Conservation (phyloP, 2,888 invertebrate species). For the Trypoxylon attenuatum region DNA sequence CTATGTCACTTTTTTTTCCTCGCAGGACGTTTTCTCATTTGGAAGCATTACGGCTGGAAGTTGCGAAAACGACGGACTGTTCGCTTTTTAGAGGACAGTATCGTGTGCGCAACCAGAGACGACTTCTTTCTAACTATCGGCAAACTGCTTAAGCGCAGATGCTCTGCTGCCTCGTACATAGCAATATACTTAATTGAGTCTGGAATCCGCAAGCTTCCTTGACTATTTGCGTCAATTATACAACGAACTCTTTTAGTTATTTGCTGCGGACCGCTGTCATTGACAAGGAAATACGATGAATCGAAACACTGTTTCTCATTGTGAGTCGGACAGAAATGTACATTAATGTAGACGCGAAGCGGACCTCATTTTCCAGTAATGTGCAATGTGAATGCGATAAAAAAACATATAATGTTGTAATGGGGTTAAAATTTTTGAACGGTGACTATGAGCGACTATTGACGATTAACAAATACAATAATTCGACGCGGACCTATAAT, state of each 20-base stretch:
- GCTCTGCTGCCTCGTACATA: not conserved
- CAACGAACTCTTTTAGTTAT: too few species aligned
- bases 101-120: not conserved
- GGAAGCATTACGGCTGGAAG: too few species aligned
- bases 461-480: slow-evolving; percentile 1
- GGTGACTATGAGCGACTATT: not conserved
- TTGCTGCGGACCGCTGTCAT: too few species aligned
- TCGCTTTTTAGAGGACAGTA: not conserved
- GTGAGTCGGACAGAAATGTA: too few species aligned
- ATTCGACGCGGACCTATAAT: not conserved
- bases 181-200: not conserved
- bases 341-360: too few species aligned
- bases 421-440: not conserved
- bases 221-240: too few species aligned
- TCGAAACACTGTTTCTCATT: too few species aligned
- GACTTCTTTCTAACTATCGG: slow-evolving; percentile 2
- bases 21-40: too few species aligned
- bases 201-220: not conserved
- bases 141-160: not conserved
- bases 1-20: too few species aligned
- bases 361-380: too few species aligned
- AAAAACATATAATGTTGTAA: not conserved
- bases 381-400: too few species aligned
- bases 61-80: not conserved
- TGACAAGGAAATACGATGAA: too few species aligned